Conservation (phyloP, 2,797 vertebrate genomes). For the Myotis daubentonii region DNA sequence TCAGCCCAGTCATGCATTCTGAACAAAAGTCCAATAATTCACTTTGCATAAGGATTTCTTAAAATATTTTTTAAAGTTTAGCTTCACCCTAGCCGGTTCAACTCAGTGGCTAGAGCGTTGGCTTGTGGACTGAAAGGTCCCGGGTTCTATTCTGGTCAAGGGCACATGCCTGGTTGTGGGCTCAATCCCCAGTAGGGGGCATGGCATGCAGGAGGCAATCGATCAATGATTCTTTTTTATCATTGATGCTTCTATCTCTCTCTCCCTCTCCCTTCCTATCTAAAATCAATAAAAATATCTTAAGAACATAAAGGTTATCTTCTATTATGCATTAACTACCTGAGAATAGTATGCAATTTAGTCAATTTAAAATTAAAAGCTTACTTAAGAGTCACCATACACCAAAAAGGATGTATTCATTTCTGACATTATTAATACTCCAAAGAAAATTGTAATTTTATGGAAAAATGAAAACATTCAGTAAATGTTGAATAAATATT, state of each 20-base stretch:
- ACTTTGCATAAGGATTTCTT: background rate
- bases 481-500: background rate
- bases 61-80: background rate
- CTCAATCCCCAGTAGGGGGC: too few species aligned
- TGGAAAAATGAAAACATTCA: background rate
- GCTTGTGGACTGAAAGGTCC: too few species aligned
- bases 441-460: background rate
- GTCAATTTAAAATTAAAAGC: background rate
- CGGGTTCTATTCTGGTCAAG: too few species aligned
- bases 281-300: too few species aligned
- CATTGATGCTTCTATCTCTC: too few species aligned
- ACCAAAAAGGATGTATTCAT: background rate
- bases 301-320: background rate
- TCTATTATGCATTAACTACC: background rate
- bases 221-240: too few species aligned
- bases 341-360: background rate
- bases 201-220: too few species aligned
- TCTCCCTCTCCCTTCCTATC: too few species aligned
- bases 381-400: background rate
- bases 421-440: background rate
- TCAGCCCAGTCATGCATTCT: background rate
- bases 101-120: too few species aligned
- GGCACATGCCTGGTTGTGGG: too few species aligned
- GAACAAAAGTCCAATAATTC: background rate
- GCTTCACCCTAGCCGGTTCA: too few species aligned